Percentiles rank a stretch among this genome's conserved stretches.
These are phyloP conservation scores for Rhizomys pruinosus DNA, from an alignment of 2,113 vertebrate genomes.

Conservation along the genomic window DNA sequence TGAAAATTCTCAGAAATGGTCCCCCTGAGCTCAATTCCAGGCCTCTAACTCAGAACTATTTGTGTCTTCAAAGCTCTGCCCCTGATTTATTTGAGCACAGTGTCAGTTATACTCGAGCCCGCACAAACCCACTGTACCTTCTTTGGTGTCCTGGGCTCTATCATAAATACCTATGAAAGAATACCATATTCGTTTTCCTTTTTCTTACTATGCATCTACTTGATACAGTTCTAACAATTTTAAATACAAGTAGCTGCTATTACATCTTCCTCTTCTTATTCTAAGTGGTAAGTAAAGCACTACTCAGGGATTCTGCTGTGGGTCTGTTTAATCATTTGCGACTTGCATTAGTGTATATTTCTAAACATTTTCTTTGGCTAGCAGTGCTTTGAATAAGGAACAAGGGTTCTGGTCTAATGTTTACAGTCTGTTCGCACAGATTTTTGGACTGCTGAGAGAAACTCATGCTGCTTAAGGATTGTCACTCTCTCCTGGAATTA, in stretches of 20 bases:
- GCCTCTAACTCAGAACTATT: background rate
- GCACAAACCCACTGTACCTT: background rate
- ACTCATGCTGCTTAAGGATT: background rate
- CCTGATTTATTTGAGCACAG: background rate
- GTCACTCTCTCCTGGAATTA: background rate
- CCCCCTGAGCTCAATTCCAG: background rate
- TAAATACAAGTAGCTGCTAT: background rate
- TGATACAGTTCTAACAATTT: background rate
- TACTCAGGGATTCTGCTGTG: background rate
- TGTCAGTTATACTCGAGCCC: background rate
- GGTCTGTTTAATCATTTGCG: background rate
- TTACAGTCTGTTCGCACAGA: background rate
- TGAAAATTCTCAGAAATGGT: background rate
- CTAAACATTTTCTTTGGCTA: background rate
- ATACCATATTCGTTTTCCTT: background rate
- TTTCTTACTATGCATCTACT: background rate
- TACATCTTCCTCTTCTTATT: background rate
- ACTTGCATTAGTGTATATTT: background rate
- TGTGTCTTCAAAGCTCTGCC: slow-evolving; percentile 15
- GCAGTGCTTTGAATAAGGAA: slow-evolving; percentile 8
- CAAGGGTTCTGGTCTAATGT: background rate
- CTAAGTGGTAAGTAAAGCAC: background rate
- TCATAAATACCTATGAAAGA: background rate
- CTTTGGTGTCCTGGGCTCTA: background rate
- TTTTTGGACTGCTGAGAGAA: background rate